Evolutionary conservation across 2,113 vertebrate species (phyloP), one percentile per base, ranked within the genome.

Genomic region (Sakesphorus luctuosus): DNA sequence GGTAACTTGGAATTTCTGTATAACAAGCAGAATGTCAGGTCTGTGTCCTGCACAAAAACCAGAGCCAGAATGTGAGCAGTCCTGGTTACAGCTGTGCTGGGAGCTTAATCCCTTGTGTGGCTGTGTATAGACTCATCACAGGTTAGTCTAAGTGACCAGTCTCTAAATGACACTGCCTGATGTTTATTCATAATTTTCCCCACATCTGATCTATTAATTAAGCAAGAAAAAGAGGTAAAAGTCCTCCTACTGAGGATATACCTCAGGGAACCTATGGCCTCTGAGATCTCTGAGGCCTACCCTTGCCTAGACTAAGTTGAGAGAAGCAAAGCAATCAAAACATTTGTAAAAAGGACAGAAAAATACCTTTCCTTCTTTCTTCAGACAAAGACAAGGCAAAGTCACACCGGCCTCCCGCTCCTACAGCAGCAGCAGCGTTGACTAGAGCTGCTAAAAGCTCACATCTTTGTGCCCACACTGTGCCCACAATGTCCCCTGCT

Each of bases 111-210:
- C 76, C 83, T n/a, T 36, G 35, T 47, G 89, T 65, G 65, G 33
- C 19, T 11, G 4, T 15, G 18, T 28, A 24, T 29, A 25, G 67
- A 67, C 87, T 93, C 90, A 83, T 38, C 82, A 74, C 0, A 3
- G 44, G 59, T 82, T 75, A 73, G 44, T 52, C 62, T 31, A 28
- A 91, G 52, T 92, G 93, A 92, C 92, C 92, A 55, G 55, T 55
- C 79, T 93, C 63, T 67, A 81, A 93, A 21, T 74, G 76, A 59
- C 72, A 33, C 80, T 75, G 56, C 72, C 87, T 91, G 75, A 86
- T 93, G 76, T 86, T 96, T 96, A 84, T 96, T 96, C 83, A 93
- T 90, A 59, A 44, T 76, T 88, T 87, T 77, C 63, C 62, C 63
- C 46, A 21, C 38, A 36, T 86, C 72, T 78, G 61, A 94, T 93